phyloP scores from a whole-genome alignment of 2,888 invertebrate species.

The Pandemis cinnamomeana region DNA sequence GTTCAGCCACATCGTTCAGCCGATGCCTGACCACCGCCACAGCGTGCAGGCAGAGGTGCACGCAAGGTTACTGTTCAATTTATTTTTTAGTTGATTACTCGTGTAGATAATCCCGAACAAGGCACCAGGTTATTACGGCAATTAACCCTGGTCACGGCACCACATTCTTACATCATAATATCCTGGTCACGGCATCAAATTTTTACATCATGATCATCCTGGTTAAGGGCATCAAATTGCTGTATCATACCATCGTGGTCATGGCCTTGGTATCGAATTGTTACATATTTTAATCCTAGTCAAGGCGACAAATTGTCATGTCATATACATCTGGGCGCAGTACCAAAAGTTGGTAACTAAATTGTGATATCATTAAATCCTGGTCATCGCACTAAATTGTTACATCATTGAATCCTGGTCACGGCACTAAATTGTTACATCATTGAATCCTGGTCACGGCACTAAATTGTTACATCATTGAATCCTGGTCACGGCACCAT shows the following conservation, averaged over 20 bases:
- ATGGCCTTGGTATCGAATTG: background rate
- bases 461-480: background rate
- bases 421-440: background rate
- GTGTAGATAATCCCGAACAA: too few species aligned
- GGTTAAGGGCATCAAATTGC: background rate
- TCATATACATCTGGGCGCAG: too few species aligned
- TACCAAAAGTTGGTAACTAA: too few species aligned
- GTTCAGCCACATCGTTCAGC: slow-evolving; percentile 94
- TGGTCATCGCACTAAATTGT: too few species aligned
- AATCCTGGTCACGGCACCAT: background rate
- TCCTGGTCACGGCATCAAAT: background rate
- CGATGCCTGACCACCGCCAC: slow-evolving; percentile 85
- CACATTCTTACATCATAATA: background rate
- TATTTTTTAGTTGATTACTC: too few species aligned
- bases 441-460: background rate
- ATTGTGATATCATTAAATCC: too few species aligned
- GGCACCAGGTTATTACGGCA: too few species aligned
- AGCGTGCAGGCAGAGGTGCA: slow-evolving; percentile 91
- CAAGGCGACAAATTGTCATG: too few species aligned
- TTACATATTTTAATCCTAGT: background rate
- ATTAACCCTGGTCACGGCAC: too few species aligned
- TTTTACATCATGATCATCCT: background rate
- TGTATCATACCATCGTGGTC: background rate
- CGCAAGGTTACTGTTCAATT: slow-evolving; percentile 71
- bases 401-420: too few species aligned